Conservation (phyloP, 2,888 invertebrate genomes). For the Shargacucullia verbasci region DNA sequence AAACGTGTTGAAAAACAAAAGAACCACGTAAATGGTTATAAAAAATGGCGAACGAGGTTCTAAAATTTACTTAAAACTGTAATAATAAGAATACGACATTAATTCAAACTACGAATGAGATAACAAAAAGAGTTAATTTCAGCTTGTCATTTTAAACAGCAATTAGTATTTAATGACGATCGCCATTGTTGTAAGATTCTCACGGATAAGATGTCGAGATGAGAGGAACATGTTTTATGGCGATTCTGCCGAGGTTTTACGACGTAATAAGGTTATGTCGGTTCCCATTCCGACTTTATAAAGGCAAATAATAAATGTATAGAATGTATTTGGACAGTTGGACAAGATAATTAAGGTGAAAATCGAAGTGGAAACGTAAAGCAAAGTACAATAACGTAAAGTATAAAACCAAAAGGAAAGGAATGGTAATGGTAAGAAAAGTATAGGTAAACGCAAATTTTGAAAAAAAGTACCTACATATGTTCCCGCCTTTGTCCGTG, state of each 20-base stretch:
- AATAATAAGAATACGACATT: slow-evolving; percentile 46
- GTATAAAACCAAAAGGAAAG: slow-evolving; percentile 14
- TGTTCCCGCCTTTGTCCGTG: no score
- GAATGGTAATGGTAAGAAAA: slow-evolving; percentile 18
- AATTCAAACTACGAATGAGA: slow-evolving; percentile 50
- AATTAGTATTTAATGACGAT: slow-evolving; percentile 69
- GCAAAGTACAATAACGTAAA: slow-evolving; percentile 28
- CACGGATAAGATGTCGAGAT: slow-evolving; percentile 63
- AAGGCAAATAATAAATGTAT: slow-evolving; percentile 41
- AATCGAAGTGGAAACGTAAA: slow-evolving; percentile 26
- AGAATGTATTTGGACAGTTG: slow-evolving; percentile 19
- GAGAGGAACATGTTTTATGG: slow-evolving; percentile 54
- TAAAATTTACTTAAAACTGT: slow-evolving; percentile 22
- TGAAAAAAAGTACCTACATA: no score
- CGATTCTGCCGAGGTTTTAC: slow-evolving; percentile 55
- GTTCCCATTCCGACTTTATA: slow-evolving; percentile 42
- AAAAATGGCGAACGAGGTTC: slow-evolving; percentile 28
- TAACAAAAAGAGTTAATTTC: slow-evolving; percentile 67
- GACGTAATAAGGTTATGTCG: slow-evolving; percentile 59
- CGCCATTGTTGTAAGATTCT: slow-evolving; percentile 70
- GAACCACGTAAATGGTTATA: slow-evolving; percentile 27
- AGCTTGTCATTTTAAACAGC: slow-evolving; percentile 68
- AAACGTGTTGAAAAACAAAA: slow-evolving; percentile 46
- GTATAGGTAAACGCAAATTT: slow-evolving; percentile 19
- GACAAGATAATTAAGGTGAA: slow-evolving; percentile 30